Evolutionary conservation across 2,113 vertebrate species (phyloP), one percentile per base, ranked within the genome.

Genomic region (Circaetus cinerascens): DNA sequence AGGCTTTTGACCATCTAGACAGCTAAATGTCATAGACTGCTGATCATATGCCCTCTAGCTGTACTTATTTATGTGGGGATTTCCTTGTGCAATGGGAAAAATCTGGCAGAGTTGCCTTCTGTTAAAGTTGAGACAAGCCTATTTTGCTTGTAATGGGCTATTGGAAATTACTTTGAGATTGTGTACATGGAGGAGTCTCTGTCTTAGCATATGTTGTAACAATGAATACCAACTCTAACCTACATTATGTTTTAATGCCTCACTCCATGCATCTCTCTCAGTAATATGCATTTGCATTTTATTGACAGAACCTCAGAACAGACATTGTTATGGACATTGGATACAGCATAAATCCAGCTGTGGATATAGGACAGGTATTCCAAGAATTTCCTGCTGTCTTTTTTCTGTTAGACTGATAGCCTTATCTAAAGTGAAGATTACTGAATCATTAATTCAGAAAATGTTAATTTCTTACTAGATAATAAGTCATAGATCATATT

Each of bases 331-430:
- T 98, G 88, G 99, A 99, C 60, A 48, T 98, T 26, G 99, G 99
- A 55, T 84, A 53, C 93, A 99, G 99, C 75, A 98, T 99, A 95
- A 99, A 99, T 86, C 99, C 99, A 22, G 98, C 99, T 36, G 95
- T 99, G 84, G 99, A 99, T 97, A 98, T 99, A 56, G 99, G 99
- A 50, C 99, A 99, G 98, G 99, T 99, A 98, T 9, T 40, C 26
- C 43, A 79, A 79, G 41, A 45, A 62, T 55, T 68, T 78, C 21
- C 34, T 86, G 13, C 9, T 75, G 38, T 67, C 53, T 75, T 83
- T 3, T 89, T 81, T 88, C 48, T 95, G 3, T 77, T 82, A 59
- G 7, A 22, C 68, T 57, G 4, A 25, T 48, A 53, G 43, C 32
- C 26, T 90, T 75, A 40, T 56, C 32, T 67, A 20, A 90, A 83